Evolutionary conservation across 2,888 invertebrate genomes (phyloP), one percentile per base, ranked within the genome.

Genomic region (Campoplex nolae): DNA sequence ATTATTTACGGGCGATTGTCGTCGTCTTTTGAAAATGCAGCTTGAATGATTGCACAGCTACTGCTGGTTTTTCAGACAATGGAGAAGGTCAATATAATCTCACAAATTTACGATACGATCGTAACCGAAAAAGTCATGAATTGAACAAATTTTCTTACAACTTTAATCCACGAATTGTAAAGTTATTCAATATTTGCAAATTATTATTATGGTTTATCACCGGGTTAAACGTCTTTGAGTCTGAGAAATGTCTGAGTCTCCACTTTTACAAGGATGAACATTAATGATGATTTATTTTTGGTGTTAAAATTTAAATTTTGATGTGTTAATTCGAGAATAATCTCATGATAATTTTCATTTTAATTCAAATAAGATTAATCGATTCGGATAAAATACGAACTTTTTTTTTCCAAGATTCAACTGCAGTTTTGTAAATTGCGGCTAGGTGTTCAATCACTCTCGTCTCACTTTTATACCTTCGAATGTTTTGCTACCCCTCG

Each of bases 401-500:
- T 23, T 65, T 42, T 56, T 56, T 56, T 18, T 32, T 56, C 28
- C 4, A 32, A 28, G 38, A 42, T 54, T 76, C 23, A 28, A 9
- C 11, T 28, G 56, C n/a, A 65, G n/a, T 8, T 23, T 28, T 11
- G 8, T 67, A 32, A 45, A 71, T 71, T 48, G 58, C 42, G 32
- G 56, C 58, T 45, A 54, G 75, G 42, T 45, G 62, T 65, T 32
- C 76, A 76, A 76, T 62, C 76, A 58, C 11, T 78, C 54, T 78
- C 9, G 67, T 13, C 23, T 67, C 67, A 54, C 62, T 28, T 16
- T 65, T 28, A 28, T n/a, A 35, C 45, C 11, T 2, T 35, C 51
- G 65, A 67, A 51, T 35, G n/a, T 51, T 77, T 32, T 23, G 45
- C 32, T 51, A 42, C 51, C 68, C 68, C 42, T 54, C 28, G 78